These are phyloP conservation scores for Xiphophorus couchianus DNA, from an alignment of 2,113 vertebrate species.

Conservation along the genomic window DNA sequence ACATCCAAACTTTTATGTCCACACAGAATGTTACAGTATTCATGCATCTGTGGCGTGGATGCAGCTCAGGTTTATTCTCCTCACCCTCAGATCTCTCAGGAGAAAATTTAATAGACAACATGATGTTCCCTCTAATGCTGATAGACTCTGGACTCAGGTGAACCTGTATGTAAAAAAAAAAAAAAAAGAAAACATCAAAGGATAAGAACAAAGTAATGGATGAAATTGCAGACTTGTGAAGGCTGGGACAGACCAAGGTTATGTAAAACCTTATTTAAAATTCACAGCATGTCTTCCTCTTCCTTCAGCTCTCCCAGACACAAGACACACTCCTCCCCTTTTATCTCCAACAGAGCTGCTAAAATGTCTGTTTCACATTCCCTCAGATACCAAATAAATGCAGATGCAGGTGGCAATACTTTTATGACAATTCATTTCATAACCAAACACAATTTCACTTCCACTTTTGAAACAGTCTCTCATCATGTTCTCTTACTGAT, in stretches of 20 bases:
- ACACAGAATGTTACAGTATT: not conserved
- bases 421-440: conserved; percentile 33
- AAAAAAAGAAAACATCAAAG: not conserved
- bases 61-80: conserved; percentile 19
- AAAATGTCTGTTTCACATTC: conserved; percentile 26
- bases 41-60: not conserved
- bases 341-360: conserved; percentile 26
- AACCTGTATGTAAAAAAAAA: conserved; percentile 68
- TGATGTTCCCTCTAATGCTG: conserved; percentile 82
- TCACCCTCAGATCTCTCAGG: conserved; percentile 86
- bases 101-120: conserved; percentile 88
- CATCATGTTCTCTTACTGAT: not conserved
- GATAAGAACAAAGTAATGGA: conserved; percentile 6
- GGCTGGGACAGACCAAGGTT: conserved; percentile 57
- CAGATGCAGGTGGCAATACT: conserved; percentile 5
- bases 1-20: not conserved
- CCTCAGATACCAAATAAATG: conserved; percentile 26
- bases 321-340: conserved; percentile 30
- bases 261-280: conserved; percentile 72
- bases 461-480: not conserved
- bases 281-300: conserved; percentile 68
- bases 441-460: not conserved
- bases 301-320: conserved; percentile 51
- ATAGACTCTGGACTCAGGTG: conserved; percentile 79
- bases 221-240: conserved; percentile 19